Base-by-base conservation (phyloP, 2,113 vertebrate genomes). In the Chaenocephalus aceratus region DNA sequence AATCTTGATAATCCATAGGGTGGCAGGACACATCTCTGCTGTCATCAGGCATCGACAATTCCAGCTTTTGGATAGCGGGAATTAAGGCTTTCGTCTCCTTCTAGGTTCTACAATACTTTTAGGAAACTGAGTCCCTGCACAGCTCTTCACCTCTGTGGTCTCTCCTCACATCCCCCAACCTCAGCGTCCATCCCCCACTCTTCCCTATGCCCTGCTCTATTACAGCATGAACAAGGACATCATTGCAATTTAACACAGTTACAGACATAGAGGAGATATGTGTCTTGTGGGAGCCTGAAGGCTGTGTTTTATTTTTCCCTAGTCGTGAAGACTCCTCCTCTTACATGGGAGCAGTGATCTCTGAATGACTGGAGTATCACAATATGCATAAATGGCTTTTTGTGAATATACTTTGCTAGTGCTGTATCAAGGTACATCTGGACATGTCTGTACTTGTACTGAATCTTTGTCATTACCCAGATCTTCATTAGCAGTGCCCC, bases 1-100 rank as follows among this genome's bases (percentile, higher is more conserved):
- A 88, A 92, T 91, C 88, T 79, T 36, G 85, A 78, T 91, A 81
- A 90, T 88, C 89, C 88, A 88, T 84, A 75, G 85, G 84, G 86
- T 87, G 83, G 77, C 84, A 64, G 72, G 79, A 79, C 75, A 80
- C 34, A 48, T 83, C 83, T 77, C 62, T 53, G 58, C 80, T 87
- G 89, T 88, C 89, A 92, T 92, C 86, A 84, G 80, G 87, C 66
- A 72, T 78, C 15, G 23, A 79, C 71, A 21, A 78, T 69, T 83
- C 66, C 62, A 70, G 75, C 66, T 63, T 78, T 79, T 49, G 2
- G 54, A 77, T 72, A 49, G 84, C 53, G 56, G 80, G 70, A 85
- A 82, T 69, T 62, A 82, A 48, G 30, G 16, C 34, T 62, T 56
- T 49, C 54, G 49, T 66, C 52, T 60, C 53, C 45, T 61, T n/a